These are phyloP conservation scores for Microctenopoma stevenorrisi DNA, from an alignment of 2,797 vertebrate genomes.

Conservation along the genomic window DNA sequence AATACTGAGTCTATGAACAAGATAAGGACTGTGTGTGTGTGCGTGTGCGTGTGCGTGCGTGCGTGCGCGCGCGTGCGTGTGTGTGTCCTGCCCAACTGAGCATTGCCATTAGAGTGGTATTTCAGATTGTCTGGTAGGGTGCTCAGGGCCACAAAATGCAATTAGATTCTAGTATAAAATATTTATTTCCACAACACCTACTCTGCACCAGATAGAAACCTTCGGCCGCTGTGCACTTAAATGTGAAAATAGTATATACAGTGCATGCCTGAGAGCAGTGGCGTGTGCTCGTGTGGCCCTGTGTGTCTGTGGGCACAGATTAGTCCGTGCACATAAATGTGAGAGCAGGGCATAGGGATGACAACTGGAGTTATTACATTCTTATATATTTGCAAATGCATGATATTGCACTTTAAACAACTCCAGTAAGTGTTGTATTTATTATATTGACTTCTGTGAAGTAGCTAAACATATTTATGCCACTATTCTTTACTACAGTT, in stretches of 20 bases:
- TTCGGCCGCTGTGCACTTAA: constrained; percentile 68
- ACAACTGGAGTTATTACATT: constrained; percentile 38
- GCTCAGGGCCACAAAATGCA: constrained; percentile 82
- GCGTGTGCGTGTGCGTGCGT: constrained; percentile 11
- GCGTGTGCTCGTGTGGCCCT: constrained; percentile 38
- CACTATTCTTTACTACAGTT: neutral
- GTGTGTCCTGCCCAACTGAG: constrained; percentile 20
- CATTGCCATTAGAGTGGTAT: constrained; percentile 71
- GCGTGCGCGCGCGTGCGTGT: constrained; percentile 15
- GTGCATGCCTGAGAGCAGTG: constrained; percentile 63
- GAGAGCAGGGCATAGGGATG: constrained; percentile 38
- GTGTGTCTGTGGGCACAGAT: constrained; percentile 45
- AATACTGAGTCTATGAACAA: constrained; percentile 39
- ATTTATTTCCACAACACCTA: constrained; percentile 82
- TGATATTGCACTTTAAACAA: constrained; percentile 30
- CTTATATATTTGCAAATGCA: constrained; percentile 32
- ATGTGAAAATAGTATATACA: constrained; percentile 75
- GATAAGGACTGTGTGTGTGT: neutral
- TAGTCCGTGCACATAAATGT: constrained; percentile 41
- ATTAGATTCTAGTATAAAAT: constrained; percentile 81
- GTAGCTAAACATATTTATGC: neutral
- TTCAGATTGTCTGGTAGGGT: constrained; percentile 78
- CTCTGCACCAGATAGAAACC: constrained; percentile 67
- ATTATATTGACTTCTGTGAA: neutral
- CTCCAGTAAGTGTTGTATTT: neutral